A percentile compares a stretch with the other conserved stretches of the same genome.
These are phyloP conservation scores for Sturnira hondurensis DNA, from an alignment of 2,113 vertebrate genomes.

Conservation along the genomic window DNA sequence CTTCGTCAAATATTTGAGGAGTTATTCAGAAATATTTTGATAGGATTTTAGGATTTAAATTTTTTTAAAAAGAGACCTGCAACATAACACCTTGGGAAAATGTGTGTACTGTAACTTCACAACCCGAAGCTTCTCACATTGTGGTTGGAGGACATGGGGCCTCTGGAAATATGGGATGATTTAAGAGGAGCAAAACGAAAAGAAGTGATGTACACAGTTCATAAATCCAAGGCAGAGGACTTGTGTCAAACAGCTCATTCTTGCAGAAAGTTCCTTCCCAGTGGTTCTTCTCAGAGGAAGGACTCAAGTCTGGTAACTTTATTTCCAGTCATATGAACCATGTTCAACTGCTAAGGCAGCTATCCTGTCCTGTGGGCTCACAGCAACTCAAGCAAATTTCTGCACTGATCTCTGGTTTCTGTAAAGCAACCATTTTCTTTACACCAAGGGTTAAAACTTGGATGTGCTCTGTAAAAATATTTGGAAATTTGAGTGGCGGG, in stretches of 20 bases:
- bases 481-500: neutral
- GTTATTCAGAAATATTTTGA: neutral
- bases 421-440: neutral
- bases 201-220: neutral
- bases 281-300: neutral
- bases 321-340: neutral
- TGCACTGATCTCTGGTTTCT: neutral
- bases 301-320: neutral
- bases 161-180: neutral
- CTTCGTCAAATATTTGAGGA: neutral
- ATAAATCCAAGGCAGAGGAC: neutral
- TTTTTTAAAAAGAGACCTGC: neutral
- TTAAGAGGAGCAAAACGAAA: neutral
- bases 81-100: neutral
- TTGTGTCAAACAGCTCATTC: neutral
- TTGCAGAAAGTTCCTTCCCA: neutral
- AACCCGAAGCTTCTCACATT: neutral
- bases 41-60: neutral
- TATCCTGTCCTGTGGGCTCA: neutral
- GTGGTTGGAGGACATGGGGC: neutral
- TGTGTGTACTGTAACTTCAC: neutral
- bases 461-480: neutral
- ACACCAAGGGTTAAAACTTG: neutral
- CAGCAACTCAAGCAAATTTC: neutral
- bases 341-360: neutral